Evolutionary conservation across 2,888 invertebrate species (phyloP).

Genomic region (Ormyrus pomaceus): DNA sequence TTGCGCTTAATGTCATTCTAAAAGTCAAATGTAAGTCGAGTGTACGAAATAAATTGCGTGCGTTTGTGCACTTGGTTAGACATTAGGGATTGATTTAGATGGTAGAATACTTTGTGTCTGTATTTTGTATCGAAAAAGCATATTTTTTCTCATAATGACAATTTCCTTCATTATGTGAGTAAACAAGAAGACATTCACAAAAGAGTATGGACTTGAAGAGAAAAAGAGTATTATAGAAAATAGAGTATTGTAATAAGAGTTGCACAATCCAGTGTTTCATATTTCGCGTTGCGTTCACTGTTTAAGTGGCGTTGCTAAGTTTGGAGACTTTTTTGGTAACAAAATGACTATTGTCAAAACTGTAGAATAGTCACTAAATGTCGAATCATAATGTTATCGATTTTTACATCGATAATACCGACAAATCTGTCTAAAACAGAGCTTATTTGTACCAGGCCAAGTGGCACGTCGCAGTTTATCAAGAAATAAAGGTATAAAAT

Average conservation of each 20-base stretch:
- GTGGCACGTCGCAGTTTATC: slow-evolving; percentile 51
- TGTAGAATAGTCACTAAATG: slow-evolving; percentile 44
- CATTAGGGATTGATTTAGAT: slow-evolving; percentile 53
- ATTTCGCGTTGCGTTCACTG: slow-evolving; percentile 37
- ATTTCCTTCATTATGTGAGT: slow-evolving; percentile 24
- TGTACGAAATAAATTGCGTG: slow-evolving; percentile 38
- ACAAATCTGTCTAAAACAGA: slow-evolving; percentile 56
- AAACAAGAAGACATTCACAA: slow-evolving; percentile 22
- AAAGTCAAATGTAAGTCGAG: slow-evolving; percentile 43
- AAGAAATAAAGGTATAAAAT: slow-evolving; percentile 47
- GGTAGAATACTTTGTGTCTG: slow-evolving; percentile 47
- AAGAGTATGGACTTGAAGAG: slow-evolving; percentile 38
- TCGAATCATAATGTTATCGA: slow-evolving; percentile 47
- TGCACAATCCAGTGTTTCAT: slow-evolving; percentile 52
- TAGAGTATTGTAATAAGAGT: slow-evolving; percentile 52
- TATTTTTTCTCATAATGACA: slow-evolving; percentile 41
- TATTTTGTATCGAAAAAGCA: slow-evolving; percentile 47
- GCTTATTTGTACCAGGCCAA: slow-evolving; percentile 55
- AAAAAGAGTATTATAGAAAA: slow-evolving; percentile 55
- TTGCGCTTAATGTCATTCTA: slow-evolving; percentile 53
- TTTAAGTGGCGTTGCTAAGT: slow-evolving; percentile 41
- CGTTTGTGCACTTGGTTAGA: slow-evolving; percentile 48
- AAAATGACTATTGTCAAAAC: slow-evolving; percentile 52
- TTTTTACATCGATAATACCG: slow-evolving; percentile 31
- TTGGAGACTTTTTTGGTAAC: slow-evolving; percentile 42